Percentiles rank a stretch among this genome's conserved stretches.
phyloP scores from a whole-genome alignment of 2,797 vertebrate species.

The Diceros bicornis region DNA sequence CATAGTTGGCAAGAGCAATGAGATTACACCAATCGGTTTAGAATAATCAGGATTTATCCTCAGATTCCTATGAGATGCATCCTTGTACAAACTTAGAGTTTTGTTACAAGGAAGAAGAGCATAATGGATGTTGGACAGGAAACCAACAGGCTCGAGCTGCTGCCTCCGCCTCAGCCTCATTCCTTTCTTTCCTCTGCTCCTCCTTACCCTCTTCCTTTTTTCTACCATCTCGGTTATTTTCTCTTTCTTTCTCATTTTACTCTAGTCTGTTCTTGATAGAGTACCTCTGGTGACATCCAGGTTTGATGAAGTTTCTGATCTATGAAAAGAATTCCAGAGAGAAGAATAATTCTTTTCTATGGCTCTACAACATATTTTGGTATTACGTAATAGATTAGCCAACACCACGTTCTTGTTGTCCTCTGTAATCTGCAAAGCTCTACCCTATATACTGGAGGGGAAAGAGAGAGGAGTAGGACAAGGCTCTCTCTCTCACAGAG shows the following conservation, averaged over 20 bases:
- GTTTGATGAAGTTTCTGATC: background rate
- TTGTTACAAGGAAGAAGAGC: background rate
- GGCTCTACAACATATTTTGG: background rate
- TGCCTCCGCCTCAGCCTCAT: background rate
- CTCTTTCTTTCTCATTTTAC: background rate
- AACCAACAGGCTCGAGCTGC: background rate
- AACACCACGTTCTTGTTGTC: background rate
- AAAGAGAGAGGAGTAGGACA: background rate
- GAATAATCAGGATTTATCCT: background rate
- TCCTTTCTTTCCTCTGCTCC: background rate
- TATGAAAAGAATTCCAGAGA: background rate
- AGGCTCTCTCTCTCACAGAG: background rate
- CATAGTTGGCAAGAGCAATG: background rate
- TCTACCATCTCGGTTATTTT: background rate
- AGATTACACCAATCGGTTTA: background rate
- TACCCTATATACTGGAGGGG: background rate
- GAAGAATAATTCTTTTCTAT: background rate
- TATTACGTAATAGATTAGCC: background rate
- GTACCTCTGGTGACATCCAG: background rate
- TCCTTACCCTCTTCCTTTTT: background rate
- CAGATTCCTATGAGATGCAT: background rate
- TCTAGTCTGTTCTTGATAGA: background rate
- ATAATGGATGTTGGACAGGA: background rate
- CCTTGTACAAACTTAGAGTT: background rate
- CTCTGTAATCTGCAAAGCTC: background rate